Evolutionary conservation across 1,140 invertebrate genomes (phyloP).

Genomic region (Colletes latitarsis): DNA sequence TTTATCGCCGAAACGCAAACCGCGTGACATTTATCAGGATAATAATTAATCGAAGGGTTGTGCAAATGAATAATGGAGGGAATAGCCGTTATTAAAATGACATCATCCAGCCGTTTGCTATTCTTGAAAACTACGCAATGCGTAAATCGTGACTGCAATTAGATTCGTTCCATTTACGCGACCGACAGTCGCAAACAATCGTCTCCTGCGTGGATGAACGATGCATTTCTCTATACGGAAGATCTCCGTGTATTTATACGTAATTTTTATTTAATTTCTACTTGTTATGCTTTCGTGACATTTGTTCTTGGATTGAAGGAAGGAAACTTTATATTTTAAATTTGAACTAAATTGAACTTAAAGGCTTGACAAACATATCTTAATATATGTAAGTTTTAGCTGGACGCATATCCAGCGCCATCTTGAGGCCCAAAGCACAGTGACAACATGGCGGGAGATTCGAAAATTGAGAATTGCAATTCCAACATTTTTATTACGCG

Average conservation of each 20-base stretch:
- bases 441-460: too few species aligned
- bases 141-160: slow-evolving; percentile 7
- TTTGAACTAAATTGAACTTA: too few species aligned
- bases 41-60: slow-evolving; percentile 68
- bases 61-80: slow-evolving; percentile 55
- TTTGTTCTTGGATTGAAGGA: not conserved
- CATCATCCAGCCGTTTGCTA: slow-evolving; percentile 28
- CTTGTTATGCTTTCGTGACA: too few species aligned
- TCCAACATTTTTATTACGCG: too few species aligned
- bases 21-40: slow-evolving; percentile 64
- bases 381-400: too few species aligned
- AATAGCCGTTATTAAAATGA: slow-evolving; percentile 46
- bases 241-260: not conserved
- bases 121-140: slow-evolving; percentile 17
- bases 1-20: slow-evolving; percentile 47
- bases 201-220: not conserved
- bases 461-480: too few species aligned
- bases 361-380: too few species aligned
- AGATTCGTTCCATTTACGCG: not conserved
- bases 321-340: too few species aligned
- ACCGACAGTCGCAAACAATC: not conserved
- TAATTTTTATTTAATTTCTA: not conserved
- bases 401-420: too few species aligned
- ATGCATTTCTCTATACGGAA: not conserved
- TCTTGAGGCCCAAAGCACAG: too few species aligned